Percentiles rank a stretch among this genome's conserved stretches.
These are phyloP conservation scores for Oreochromis niloticus DNA, from an alignment of 2,113 vertebrate genomes.

Conservation along the genomic window DNA sequence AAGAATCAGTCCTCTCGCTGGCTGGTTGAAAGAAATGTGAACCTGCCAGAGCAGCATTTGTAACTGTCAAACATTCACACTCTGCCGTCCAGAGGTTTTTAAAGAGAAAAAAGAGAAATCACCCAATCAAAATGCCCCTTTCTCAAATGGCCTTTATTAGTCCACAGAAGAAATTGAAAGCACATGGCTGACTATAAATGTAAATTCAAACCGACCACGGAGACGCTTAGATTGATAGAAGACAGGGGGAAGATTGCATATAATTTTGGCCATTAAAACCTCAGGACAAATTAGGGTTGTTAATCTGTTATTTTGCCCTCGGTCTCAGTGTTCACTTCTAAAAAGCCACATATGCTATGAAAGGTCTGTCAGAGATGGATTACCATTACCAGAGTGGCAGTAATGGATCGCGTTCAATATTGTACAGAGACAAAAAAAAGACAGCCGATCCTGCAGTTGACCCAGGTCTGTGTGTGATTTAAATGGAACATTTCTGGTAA, in stretches of 20 bases:
- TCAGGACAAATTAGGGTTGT: conserved; percentile 70
- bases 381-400: conserved; percentile 17
- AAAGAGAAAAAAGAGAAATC: conserved; percentile 6
- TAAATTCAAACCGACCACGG: conserved; percentile 57
- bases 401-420: neutral
- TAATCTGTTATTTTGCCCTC: conserved; percentile 71
- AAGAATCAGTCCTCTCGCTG: conserved; percentile 28
- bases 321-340: conserved; percentile 2
- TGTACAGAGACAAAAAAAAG: neutral
- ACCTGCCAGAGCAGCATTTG: conserved; percentile 60
- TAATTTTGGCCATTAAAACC: conserved; percentile 68
- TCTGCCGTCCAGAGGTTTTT: conserved; percentile 30
- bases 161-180: conserved; percentile 62
- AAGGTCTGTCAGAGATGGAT: conserved; percentile 44
- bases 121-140: conserved; percentile 50
- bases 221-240: conserved; percentile 59
- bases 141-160: conserved; percentile 65
- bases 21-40: conserved; percentile 45
- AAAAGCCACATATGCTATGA: conserved; percentile 26
- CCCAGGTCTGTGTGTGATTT: neutral
- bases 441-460: neutral
- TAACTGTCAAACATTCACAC: conserved; percentile 63
- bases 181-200: conserved; percentile 61
- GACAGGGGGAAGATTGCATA: conserved; percentile 38
- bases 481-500: neutral